Percentiles rank a stretch among this genome's conserved stretches.
Conservation (phyloP, 2,888 invertebrate genomes). For the Eilema caniola region DNA sequence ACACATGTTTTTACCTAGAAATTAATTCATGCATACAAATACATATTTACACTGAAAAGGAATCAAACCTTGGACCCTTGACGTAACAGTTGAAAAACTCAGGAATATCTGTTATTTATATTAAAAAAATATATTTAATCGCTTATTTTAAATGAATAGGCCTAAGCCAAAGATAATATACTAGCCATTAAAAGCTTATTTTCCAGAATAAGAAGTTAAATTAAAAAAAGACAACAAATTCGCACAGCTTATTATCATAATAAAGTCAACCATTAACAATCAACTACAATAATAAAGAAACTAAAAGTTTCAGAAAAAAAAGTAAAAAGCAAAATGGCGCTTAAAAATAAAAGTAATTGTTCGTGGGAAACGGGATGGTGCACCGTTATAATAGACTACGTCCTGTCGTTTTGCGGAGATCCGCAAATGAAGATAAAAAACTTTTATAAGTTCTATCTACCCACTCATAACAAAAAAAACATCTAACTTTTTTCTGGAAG, state of each 20-base stretch:
- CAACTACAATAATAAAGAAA: slow-evolving; percentile 34
- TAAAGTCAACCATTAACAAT: slow-evolving; percentile 21
- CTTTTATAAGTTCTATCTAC: background rate
- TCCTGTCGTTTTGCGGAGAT: slow-evolving; percentile 53
- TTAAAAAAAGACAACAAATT: background rate
- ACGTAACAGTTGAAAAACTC: background rate
- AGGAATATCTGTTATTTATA: background rate
- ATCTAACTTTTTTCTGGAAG: background rate
- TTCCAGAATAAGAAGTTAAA: background rate
- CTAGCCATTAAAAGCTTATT: background rate
- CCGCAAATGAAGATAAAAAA: slow-evolving; percentile 17
- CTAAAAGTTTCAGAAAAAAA: slow-evolving; percentile 33
- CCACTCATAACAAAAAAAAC: background rate
- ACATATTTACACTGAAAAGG: background rate
- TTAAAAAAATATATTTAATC: background rate
- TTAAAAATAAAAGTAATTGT: slow-evolving; percentile 42
- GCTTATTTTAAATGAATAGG: no score
- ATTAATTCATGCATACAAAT: background rate
- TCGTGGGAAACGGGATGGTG: slow-evolving; percentile 55
- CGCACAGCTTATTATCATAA: slow-evolving; percentile 1
- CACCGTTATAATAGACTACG: slow-evolving; percentile 55
- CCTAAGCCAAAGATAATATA: no score
- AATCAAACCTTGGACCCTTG: background rate
- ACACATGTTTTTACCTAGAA: background rate
- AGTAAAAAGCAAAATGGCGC: slow-evolving; percentile 41